Evolutionary conservation across 2,113 vertebrate species (phyloP).

Genomic region (Hyperopisus bebe): DNA sequence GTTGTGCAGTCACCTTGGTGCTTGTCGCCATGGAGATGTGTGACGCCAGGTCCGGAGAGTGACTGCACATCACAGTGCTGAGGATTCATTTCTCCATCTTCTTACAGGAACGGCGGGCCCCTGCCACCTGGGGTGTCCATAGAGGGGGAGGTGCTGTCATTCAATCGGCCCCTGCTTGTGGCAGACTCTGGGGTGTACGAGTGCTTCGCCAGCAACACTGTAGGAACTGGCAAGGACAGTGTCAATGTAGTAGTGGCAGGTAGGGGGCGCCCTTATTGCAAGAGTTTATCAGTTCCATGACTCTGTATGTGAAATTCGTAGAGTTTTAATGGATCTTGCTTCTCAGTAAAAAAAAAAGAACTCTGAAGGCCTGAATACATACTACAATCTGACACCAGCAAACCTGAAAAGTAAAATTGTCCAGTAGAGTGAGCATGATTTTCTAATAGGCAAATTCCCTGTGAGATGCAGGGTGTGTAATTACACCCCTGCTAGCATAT

Average conservation of each 20-base stretch:
- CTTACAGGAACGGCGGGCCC: constrained; percentile 59
- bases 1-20: background rate
- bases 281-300: background rate
- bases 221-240: constrained; percentile 52
- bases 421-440: background rate
- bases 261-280: constrained; percentile 20
- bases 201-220: constrained; percentile 62
- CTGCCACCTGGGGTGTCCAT: constrained; percentile 57
- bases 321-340: background rate
- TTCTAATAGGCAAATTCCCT: background rate
- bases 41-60: background rate
- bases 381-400: background rate
- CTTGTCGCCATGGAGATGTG: background rate
- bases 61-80: background rate
- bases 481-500: background rate
- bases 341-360: background rate
- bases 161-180: constrained; percentile 52
- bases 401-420: background rate
- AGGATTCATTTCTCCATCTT: background rate
- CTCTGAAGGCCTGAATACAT: background rate
- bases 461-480: background rate
- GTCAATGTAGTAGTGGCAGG: constrained; percentile 55
- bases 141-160: constrained; percentile 60
- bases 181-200: constrained; percentile 69
- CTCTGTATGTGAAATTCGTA: background rate